Conservation (phyloP, 2,888 invertebrate species). For the Orthosia gracilis region DNA sequence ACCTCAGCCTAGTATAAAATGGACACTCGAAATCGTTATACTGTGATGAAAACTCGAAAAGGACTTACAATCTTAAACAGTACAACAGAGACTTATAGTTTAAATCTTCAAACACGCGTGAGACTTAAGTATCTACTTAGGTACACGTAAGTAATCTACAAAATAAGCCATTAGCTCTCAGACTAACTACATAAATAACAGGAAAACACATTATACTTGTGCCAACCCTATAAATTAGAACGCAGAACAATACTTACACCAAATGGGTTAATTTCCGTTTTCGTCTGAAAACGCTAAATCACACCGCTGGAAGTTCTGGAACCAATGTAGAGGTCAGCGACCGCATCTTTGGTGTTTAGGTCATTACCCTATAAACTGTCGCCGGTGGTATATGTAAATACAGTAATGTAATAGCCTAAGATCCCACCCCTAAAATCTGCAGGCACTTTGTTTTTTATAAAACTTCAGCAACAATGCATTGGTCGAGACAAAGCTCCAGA, state of each 20-base stretch:
- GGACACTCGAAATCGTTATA: no score
- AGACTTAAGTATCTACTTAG: not conserved
- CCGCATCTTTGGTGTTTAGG: not conserved
- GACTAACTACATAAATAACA: slow-evolving; percentile 20
- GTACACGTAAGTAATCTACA: not conserved
- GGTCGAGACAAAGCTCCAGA: no score
- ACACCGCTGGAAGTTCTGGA: slow-evolving; percentile 6
- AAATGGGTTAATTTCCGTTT: slow-evolving; percentile 53
- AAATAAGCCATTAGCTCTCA: slow-evolving; percentile 14
- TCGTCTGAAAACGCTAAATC: slow-evolving; percentile 45
- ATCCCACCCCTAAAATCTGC: no score
- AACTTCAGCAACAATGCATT: no score
- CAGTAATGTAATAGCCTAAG: no score
- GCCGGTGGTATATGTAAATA: not conserved
- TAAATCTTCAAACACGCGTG: not conserved
- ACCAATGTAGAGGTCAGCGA: slow-evolving; percentile 17
- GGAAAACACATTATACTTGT: slow-evolving; percentile 24
- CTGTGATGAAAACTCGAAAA: not conserved
- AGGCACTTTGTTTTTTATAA: no score
- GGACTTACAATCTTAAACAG: not conserved
- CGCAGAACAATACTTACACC: slow-evolving; percentile 45
- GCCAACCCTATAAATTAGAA: slow-evolving; percentile 32
- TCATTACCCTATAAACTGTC: not conserved
- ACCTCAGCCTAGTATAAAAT: no score
- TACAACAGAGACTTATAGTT: not conserved